Evolutionary conservation across 2,888 invertebrate species (phyloP), one percentile per base, ranked within the genome.

Genomic region (Seladonia tumulorum): DNA sequence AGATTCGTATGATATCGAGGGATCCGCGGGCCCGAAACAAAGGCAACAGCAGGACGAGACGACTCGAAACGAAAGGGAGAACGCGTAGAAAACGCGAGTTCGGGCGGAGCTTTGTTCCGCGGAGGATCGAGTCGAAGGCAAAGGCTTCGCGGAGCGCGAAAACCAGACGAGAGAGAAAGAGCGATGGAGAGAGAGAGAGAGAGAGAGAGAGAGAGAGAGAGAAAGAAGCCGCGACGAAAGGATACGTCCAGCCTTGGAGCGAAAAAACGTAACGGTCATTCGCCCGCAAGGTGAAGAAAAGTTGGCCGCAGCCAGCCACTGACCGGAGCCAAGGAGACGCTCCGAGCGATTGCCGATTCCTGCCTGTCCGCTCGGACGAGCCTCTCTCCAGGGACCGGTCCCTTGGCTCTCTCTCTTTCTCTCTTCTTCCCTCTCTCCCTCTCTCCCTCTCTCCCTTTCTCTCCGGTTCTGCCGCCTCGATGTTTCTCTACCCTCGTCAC

Each of bases 221-320:
- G 79, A 78, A 79, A 78, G 87, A 90, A 88, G 87, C 90, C 70
- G 57, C 89, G 90, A 91, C 88, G 93, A 93, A 91, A 93, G 92
- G 91, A 92, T 92, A 92, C 89, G 83, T 87, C 90, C 92, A 93
- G 91, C 93, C 94, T 93, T 93, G 93, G 87, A 93, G 91, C 91
- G 93, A 94, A 94, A 94, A 94, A 93, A 94, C 93, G 92, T 94
- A 93, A 94, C 94, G 94, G 94, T 94, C 94, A 92, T 94, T 94
- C 93, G 94, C 94, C 94, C 92, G 94, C 92, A 92, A 94, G 94
- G 94, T 93, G 93, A 94, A 94, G 94, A 94, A 94, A 94, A 94
- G 94, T 94, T 94, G 90, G 94, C 93, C 91, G 92, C 90, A 90
- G 90, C 88, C 90, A 91, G 91, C 87, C 94, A 94, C 92, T 94